Conservation (phyloP, 1,140 invertebrate genomes). For the Rhynchophorus ferrugineus region DNA sequence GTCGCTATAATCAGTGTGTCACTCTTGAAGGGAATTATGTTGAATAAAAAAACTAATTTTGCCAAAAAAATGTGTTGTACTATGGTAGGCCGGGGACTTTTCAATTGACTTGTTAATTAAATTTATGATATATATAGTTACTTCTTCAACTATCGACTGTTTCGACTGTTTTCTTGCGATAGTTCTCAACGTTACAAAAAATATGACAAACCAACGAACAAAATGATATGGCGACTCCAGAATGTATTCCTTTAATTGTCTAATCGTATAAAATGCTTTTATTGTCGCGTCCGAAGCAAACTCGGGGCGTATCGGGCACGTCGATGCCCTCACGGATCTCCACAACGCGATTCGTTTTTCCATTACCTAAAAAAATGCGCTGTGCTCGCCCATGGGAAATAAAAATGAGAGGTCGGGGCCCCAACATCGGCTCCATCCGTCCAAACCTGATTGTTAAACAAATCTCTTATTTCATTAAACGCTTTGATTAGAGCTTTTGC, state of each 20-base stretch:
- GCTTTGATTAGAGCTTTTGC: conserved; percentile 33
- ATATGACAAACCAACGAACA: no score
- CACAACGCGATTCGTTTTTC: conserved; percentile 14
- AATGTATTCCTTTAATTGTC: conserved; percentile 14
- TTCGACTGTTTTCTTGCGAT: no score
- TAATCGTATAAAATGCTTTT: conserved; percentile 17
- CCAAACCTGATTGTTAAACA: conserved; percentile 28
- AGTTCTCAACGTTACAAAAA: no score
- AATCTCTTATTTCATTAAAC: conserved; percentile 37
- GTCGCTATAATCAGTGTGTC: no score
- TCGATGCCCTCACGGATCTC: conserved; percentile 11
- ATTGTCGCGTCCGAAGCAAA: conserved; percentile 14
- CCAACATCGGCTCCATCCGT: conserved; percentile 14
- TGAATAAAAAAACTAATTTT: no score
- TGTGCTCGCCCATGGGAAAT: conserved; percentile 22
- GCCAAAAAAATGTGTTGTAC: no score
- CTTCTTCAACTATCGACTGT: no score
- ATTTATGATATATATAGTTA: no score
- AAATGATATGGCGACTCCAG: no score
- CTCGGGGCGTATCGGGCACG: conserved; percentile 13
- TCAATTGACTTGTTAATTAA: no score
- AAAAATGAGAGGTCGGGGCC: conserved; percentile 22
- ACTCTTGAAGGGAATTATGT: no score
- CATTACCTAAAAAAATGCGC: conserved; percentile 23
- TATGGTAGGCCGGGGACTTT: no score